phyloP scores from a whole-genome alignment of 2,888 invertebrate species.

The Protodeltote pygarga region DNA sequence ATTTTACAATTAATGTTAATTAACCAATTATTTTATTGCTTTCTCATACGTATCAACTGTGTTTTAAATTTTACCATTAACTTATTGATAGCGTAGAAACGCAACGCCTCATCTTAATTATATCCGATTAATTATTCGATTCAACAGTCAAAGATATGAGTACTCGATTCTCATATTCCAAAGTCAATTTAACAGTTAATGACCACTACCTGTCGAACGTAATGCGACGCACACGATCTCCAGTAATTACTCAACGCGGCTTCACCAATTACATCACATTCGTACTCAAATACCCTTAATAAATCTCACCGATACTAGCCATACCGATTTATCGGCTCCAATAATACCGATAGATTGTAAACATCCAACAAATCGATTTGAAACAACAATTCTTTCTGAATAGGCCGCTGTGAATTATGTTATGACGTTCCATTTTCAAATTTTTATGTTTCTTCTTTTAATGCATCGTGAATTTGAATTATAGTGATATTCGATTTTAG shows the following conservation, averaged over 20 bases:
- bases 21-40: neutral
- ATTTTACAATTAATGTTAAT: neutral
- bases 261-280: constrained; percentile 45
- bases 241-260: constrained; percentile 36
- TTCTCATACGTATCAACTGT: neutral
- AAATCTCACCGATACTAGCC: constrained; percentile 38
- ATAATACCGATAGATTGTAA: constrained; percentile 38
- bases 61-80: too few species aligned
- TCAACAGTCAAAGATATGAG: constrained; percentile 3
- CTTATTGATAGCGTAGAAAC: too few species aligned
- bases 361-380: constrained; percentile 42
- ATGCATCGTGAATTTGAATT: constrained; percentile 23
- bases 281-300: constrained; percentile 38
- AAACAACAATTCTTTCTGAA: constrained; percentile 34
- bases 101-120: neutral
- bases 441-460: constrained; percentile 15
- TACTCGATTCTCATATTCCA: constrained; percentile 22
- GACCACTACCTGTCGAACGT: constrained; percentile 21
- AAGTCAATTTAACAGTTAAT: constrained; percentile 42
- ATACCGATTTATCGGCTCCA: constrained; percentile 31
- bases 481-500: constrained; percentile 25
- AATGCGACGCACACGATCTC: constrained; percentile 28
- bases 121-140: constrained; percentile 20
- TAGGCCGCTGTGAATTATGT: constrained; percentile 40
- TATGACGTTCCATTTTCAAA: constrained; percentile 36